Base-by-base conservation (phyloP, 1,140 invertebrate species). In the Pectinophora gossypiella region DNA sequence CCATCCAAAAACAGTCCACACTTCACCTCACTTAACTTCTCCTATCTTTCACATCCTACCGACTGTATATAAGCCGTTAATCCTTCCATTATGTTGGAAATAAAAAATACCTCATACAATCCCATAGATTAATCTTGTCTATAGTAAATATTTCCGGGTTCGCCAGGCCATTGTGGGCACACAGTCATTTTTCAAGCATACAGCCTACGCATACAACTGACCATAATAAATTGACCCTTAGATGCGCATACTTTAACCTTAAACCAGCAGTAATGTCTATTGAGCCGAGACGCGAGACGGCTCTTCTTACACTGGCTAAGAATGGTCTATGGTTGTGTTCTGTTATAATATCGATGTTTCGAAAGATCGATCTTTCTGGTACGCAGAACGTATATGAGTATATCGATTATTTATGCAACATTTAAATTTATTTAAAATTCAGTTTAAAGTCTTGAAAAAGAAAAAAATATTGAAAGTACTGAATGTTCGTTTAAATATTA, bases 31-130 rank as follows among this genome's bases (percentile, higher is more conserved):
- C n/a, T n/a, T n/a, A n/a, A n/a, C n/a, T n/a, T n/a, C n/a, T n/a
- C n/a, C n/a, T n/a, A n/a, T n/a, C n/a, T n/a, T n/a, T n/a, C n/a
- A n/a, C n/a, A n/a, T n/a, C n/a, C n/a, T n/a, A n/a, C n/a, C n/a
- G n/a, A n/a, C n/a, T n/a, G n/a, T n/a, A n/a, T n/a, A n/a, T n/a
- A n/a, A n/a, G n/a, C n/a, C n/a, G n/a, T n/a, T n/a, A n/a, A n/a
- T n/a, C n/a, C n/a, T n/a, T n/a, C n/a, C n/a, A 40, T 40, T 40
- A 15, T 40, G 16, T 40, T 76, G 77, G 78, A 84, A 84, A 85
- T 85, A 83, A 77, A 76, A 85, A 85, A 85, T 83, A 85, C n/a
- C 27, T n/a, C 27, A 32, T 32, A 9, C 27, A 32, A 32, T 32
- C 27, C 80, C 76, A 82, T 80, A 81, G 68, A 40, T 40, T 40